Conservation (phyloP, 2,113 vertebrate genomes). For the Perccottus glenii region DNA sequence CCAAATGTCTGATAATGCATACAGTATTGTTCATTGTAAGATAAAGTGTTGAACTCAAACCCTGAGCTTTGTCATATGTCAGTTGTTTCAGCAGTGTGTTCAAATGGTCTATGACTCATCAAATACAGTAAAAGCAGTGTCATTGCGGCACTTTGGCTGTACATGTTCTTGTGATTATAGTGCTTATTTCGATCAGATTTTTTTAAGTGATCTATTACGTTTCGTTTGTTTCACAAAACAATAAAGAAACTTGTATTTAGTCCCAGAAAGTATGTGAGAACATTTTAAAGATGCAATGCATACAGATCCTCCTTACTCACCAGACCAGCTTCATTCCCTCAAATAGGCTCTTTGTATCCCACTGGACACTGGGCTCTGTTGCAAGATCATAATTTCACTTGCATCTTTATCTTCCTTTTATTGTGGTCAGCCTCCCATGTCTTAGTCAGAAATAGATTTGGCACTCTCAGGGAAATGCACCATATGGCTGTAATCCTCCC, state of each 20-base stretch:
- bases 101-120: conserved; percentile 58
- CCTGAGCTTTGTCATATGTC: conserved; percentile 45
- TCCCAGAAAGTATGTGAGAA: conserved; percentile 3
- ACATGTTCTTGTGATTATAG: conserved; percentile 13
- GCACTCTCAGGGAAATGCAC: conserved; percentile 43
- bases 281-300: conserved; percentile 21
- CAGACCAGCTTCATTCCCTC: conserved; percentile 11
- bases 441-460: conserved; percentile 43
- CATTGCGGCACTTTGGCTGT: conserved; percentile 25
- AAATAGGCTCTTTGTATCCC: background rate
- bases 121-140: conserved; percentile 41
- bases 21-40: background rate
- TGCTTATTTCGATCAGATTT: background rate
- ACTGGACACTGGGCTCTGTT: conserved; percentile 17
- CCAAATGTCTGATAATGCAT: background rate
- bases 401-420: conserved; percentile 29
- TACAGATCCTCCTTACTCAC: conserved; percentile 20
- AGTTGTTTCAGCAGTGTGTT: conserved; percentile 27
- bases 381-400: conserved; percentile 17
- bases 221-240: background rate
- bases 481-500: conserved; percentile 60
- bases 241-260: conserved; percentile 6
- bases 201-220: background rate
- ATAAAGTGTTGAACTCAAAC: conserved; percentile 13
- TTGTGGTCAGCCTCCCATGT: conserved; percentile 17